Base-by-base conservation (phyloP, 2,113 vertebrate species). In the Hymenochirus boettgeri region DNA sequence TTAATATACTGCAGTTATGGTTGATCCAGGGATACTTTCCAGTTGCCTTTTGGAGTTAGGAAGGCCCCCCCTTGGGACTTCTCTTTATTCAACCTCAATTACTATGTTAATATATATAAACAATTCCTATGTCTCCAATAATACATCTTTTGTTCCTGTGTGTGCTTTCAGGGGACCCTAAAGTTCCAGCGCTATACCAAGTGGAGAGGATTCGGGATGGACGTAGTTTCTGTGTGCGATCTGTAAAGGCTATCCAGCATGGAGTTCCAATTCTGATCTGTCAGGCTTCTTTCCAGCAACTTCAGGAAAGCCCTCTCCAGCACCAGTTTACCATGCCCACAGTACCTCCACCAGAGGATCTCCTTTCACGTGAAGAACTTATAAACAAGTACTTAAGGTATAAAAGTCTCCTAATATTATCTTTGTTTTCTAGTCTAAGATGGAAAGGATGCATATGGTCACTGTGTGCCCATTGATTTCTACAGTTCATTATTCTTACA, bases 311-410 rank as follows among this genome's bases (percentile, higher is more conserved):
- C 70, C 92, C 90, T 0, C 3, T 95, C 25, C 77, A 88, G 75
- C 91, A 99, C 76, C 95, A 99, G 85, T 93, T 92, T 81, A 83
- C 83, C 73, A 98, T 98, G 95, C 95, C 96, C 0, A 3, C 63
- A 0, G 93, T 92, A n/a, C 89, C 92, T 0, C 79, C 37, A 0
- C 96, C 94, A 0, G 92, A 97, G 37, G 82, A 91, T 29, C 88
- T 99, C 71, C 82, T 86, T 35, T 89, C 85, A 0, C 56, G 78
- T 0, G 86, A 93, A 72, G 79, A 90, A 59, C 85, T 96, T 22
- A 87, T 96, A 61, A 79, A 88, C 17, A 82, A 78, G 31, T 93
- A 85, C 58, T 78, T 97, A 70, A 85, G 85, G 96, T 99, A 72
- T 82, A 82, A 19, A n/a, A n/a, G 24, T 8, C 52, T 29, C 12